These are phyloP conservation scores for Struthidea cinerea DNA, from an alignment of 2,113 vertebrate species.

Conservation along the genomic window DNA sequence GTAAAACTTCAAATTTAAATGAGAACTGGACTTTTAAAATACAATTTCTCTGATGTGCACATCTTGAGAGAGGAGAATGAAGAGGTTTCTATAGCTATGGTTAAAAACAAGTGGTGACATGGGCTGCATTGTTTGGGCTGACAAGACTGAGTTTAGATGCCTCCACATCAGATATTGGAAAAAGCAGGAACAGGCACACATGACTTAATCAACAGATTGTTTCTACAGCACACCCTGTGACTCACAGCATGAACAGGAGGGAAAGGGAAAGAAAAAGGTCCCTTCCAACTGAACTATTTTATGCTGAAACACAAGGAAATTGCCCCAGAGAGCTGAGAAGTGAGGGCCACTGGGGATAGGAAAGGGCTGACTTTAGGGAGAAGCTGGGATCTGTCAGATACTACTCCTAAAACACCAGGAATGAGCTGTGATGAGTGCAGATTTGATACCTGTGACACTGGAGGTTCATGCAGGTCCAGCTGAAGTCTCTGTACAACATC, in stretches of 20 bases:
- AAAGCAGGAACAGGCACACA: neutral
- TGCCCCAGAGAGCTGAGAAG: neutral
- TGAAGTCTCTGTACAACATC: slow-evolving; percentile 97
- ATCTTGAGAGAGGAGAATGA: neutral
- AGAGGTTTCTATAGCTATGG: neutral
- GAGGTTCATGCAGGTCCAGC: slow-evolving; percentile 93
- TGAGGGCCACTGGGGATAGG: neutral
- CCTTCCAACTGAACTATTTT: neutral
- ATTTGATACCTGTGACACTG: slow-evolving; percentile 89
- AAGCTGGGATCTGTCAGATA: neutral
- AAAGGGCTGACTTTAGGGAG: neutral
- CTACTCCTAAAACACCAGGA: neutral
- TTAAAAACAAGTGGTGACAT: fast-evolving
- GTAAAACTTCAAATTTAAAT: neutral
- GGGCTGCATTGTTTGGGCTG: neutral
- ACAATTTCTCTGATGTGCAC: neutral
- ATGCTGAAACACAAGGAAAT: neutral
- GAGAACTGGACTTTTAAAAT: neutral
- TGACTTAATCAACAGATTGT: neutral
- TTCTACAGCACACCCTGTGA: neutral
- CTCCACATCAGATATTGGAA: neutral
- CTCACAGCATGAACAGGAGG: neutral
- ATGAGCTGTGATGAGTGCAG: neutral
- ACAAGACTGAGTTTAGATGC: neutral
- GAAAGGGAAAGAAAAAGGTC: neutral